Base-by-base conservation (phyloP, 2,797 vertebrate genomes). In the Hypotaenidia okinawae region DNA sequence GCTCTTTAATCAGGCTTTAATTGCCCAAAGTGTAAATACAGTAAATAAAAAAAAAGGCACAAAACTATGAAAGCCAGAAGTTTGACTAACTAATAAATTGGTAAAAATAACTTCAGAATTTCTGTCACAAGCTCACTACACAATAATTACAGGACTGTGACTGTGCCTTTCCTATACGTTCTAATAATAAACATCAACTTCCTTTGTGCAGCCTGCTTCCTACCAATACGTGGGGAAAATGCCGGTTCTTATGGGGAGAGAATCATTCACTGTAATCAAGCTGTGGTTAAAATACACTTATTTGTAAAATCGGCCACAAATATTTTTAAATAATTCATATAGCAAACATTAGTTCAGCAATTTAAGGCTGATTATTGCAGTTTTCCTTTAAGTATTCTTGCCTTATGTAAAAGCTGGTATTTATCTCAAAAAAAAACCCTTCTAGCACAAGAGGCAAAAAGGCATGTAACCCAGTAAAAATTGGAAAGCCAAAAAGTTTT, bases 401-500 rank as follows among this genome's bases (percentile, higher is more conserved):
- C 64, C 51, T 32, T 95, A 58, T 10, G 57, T 74, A 95, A 95
- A 95, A 95, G 84, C 89, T 55, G 51, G 6, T 82, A 41, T 79
- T 93, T 88, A 68, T 68, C 30, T 87, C 57, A 22, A 81, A 95
- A 90, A 93, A 49, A 49, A 75, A 77, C 33, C 47, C 47, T 84
- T 90, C 72, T 41, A 93, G 70, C 63, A 95, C 41, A 87, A 81
- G 74, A 80, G 84, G 92, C 64, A 89, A 79, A 96, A 94, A 90
- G 90, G 52, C 76, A 66, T 75, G 70, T 69, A 81, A 96, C 58
- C 89, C 96, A 97, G 93, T 91, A 97, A 97, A 97, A 92, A 96
- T 24, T 92, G 93, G 91, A 94, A 97, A 97, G 96, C 67, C 94
- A 96, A 96, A 91, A 96, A 64, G 74, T 94, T 94, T 97, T 76